Conservation (phyloP, 2,888 invertebrate species). For the Seira musarum region DNA sequence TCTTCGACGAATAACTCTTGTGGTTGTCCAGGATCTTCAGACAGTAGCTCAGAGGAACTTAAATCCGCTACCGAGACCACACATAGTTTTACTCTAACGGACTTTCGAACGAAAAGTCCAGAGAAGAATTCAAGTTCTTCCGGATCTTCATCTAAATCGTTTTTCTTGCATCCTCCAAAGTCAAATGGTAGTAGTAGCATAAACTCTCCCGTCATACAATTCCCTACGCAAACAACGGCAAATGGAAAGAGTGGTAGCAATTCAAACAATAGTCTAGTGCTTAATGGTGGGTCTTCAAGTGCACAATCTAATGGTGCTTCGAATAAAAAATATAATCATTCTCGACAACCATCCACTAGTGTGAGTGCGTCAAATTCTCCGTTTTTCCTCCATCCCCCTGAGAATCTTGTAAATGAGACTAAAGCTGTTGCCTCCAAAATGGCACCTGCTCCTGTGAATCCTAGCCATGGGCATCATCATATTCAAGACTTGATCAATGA, state of each 20-base stretch:
- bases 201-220: slow-evolving; percentile 38
- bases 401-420: slow-evolving; percentile 62
- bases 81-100: slow-evolving; percentile 59
- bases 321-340: slow-evolving; percentile 57
- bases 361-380: slow-evolving; percentile 58
- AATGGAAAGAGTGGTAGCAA: not conserved
- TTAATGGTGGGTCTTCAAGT: slow-evolving; percentile 40
- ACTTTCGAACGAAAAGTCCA: slow-evolving; percentile 49
- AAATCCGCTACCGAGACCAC: slow-evolving; percentile 60
- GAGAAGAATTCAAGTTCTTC: slow-evolving; percentile 32
- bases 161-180: slow-evolving; percentile 69
- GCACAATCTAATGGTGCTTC: not conserved
- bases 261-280: not conserved
- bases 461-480: slow-evolving; percentile 64
- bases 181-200: slow-evolving; percentile 22
- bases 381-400: slow-evolving; percentile 68
- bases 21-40: slow-evolving; percentile 60
- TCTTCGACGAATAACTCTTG: slow-evolving; percentile 60
- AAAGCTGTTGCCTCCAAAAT: slow-evolving; percentile 61
- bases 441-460: slow-evolving; percentile 66
- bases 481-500: slow-evolving; percentile 64
- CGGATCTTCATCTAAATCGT: slow-evolving; percentile 59
- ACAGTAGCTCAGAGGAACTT: slow-evolving; percentile 56
- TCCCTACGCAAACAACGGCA: slow-evolving; percentile 32
- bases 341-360: slow-evolving; percentile 55